phyloP scores from a whole-genome alignment of 2,888 invertebrate species.

The Ypsolopha scabrella region DNA sequence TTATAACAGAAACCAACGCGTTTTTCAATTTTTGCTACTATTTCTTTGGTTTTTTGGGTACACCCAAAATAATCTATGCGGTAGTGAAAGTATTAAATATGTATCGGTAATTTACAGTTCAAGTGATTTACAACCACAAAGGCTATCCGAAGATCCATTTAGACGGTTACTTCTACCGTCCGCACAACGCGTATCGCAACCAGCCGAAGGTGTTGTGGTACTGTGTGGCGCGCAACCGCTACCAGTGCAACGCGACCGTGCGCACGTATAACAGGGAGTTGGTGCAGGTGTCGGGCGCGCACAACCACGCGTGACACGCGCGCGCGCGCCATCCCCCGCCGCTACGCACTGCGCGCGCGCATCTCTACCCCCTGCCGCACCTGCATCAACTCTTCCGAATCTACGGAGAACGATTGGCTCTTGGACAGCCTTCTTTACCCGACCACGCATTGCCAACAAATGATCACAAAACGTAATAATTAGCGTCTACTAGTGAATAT shows the following conservation, averaged over 20 bases:
- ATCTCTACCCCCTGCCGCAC: conserved; percentile 16
- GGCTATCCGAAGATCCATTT: conserved; percentile 52
- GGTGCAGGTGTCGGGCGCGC: conserved; percentile 35
- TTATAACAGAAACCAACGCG: no score
- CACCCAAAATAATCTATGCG: no score
- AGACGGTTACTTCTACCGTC: conserved; percentile 47
- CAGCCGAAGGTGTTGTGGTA: conserved; percentile 55
- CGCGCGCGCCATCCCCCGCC: conserved; percentile 16
- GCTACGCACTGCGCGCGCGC: conserved; percentile 13
- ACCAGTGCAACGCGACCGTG: conserved; percentile 42
- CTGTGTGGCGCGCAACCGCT: conserved; percentile 43
- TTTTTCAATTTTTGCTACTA: no score
- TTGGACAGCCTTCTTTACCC: conserved; percentile 3
- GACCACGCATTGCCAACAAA: no score
- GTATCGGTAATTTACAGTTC: conserved; percentile 29
- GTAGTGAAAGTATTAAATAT: no score
- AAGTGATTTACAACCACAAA: conserved; percentile 39
- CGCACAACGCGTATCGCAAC: conserved; percentile 58
- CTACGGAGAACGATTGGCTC: conserved; percentile 29
- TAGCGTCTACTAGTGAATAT: no score
- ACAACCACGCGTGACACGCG: conserved; percentile 41
- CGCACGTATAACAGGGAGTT: conserved; percentile 44
- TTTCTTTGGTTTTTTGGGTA: no score
- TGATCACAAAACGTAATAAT: no score
- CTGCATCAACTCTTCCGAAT: conserved; percentile 27